Percentiles rank a stretch among this genome's conserved stretches.
phyloP scores from a whole-genome alignment of 2,888 invertebrate species.

The Aleiodes testaceus region DNA sequence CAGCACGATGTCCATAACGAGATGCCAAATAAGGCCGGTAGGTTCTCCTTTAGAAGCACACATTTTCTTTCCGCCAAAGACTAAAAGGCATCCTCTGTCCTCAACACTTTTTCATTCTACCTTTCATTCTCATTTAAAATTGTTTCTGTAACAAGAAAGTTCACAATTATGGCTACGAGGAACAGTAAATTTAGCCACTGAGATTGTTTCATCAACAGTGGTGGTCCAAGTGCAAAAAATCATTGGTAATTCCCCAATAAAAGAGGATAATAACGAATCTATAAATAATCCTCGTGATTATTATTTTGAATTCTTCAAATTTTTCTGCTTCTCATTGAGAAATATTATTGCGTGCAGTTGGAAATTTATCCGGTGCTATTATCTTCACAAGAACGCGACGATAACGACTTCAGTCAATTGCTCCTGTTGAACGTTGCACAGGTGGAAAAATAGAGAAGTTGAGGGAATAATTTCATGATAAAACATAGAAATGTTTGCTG shows the following conservation, averaged over 20 bases:
- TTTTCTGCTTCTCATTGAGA: neutral
- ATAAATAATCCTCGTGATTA: slow-evolving; percentile 9
- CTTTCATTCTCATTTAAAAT: slow-evolving; percentile 17
- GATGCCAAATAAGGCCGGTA: slow-evolving; percentile 29
- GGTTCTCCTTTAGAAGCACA: slow-evolving; percentile 2
- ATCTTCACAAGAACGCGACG: slow-evolving; percentile 10
- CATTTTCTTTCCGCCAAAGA: slow-evolving; percentile 1
- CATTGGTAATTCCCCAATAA: neutral
- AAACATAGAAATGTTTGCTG: no score
- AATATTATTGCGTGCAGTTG: neutral
- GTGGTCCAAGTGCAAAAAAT: slow-evolving; percentile 7
- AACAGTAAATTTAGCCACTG: slow-evolving; percentile 10
- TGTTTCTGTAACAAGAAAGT: slow-evolving; percentile 16
- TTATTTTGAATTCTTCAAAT: slow-evolving; percentile 13
- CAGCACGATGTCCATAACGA: slow-evolving; percentile 16
- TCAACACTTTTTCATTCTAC: neutral
- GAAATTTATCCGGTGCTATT: neutral
- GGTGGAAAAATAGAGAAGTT: slow-evolving; percentile 2
- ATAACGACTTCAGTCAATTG: slow-evolving; percentile 18
- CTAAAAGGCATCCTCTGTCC: neutral
- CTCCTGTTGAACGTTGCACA: neutral
- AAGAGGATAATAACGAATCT: neutral
- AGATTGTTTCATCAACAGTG: slow-evolving; percentile 23
- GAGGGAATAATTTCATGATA: no score
- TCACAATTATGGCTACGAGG: slow-evolving; percentile 22